Evolutionary conservation across 2,113 vertebrate species (phyloP).

Genomic region (Cyanoderma ruficeps): DNA sequence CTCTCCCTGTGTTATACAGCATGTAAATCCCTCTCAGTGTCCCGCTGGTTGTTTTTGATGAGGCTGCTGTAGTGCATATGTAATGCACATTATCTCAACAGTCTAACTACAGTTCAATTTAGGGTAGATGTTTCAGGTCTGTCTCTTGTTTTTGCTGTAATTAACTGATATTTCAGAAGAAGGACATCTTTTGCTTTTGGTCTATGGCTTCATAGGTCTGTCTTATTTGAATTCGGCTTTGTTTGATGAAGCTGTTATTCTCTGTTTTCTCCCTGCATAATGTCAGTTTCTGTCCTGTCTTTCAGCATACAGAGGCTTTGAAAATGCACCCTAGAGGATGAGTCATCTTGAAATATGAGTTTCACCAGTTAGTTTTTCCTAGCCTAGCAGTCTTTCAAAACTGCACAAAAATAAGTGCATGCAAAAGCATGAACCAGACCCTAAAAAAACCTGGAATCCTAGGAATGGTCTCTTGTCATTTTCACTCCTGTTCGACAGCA

Average conservation of each 20-base stretch:
- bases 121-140: neutral
- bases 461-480: neutral
- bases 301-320: neutral
- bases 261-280: neutral
- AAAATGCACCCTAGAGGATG: neutral
- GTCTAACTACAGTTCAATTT: neutral
- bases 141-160: neutral
- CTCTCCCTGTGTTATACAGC: neutral
- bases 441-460: neutral
- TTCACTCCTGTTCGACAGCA: neutral
- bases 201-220: neutral
- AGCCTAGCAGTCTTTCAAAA: neutral
- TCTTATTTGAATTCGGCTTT: neutral
- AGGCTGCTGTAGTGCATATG: neutral
- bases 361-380: neutral
- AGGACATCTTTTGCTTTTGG: neutral
- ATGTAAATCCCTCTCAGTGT: neutral
- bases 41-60: neutral
- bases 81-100: neutral
- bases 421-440: neutral
- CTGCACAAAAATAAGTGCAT: neutral
- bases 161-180: neutral
- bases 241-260: neutral
- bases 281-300: neutral
- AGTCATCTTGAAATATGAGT: neutral